These are phyloP conservation scores for Hartigia nigra DNA, from an alignment of 2,888 invertebrate species.

Conservation along the genomic window DNA sequence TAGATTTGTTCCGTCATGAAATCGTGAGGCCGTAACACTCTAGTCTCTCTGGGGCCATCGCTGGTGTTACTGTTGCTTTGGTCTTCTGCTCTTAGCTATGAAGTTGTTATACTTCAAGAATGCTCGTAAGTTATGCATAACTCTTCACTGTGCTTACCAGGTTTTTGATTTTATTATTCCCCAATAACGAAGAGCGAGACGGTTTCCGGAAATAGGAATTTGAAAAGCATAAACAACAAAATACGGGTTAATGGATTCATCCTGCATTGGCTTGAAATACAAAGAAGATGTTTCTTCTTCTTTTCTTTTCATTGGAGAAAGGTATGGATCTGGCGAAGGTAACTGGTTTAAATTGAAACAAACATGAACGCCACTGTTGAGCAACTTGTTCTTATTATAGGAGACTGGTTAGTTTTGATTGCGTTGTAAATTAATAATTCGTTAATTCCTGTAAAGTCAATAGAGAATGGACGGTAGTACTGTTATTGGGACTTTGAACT, in stretches of 20 bases:
- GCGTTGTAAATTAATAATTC: not conserved
- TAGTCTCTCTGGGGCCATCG: not conserved
- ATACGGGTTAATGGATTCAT: not conserved
- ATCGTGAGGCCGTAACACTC: conserved; percentile 17
- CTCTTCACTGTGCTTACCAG: not conserved
- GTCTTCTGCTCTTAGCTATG: not conserved
- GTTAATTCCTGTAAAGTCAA: too few species aligned
- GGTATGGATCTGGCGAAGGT: not conserved
- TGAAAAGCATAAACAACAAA: not conserved
- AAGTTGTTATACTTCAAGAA: not conserved
- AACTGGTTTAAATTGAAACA: not conserved
- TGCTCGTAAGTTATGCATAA: not conserved
- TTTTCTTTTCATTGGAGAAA: not conserved
- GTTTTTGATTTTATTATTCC: not conserved
- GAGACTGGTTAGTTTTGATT: not conserved
- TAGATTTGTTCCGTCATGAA: conserved; percentile 23
- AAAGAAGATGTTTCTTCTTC: not conserved
- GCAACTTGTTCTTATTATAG: not conserved
- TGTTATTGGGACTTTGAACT: not conserved
- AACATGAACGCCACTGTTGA: not conserved
- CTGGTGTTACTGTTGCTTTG: not conserved
- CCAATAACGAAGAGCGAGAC: not conserved
- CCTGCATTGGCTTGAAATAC: not conserved
- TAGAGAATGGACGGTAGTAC: not conserved
- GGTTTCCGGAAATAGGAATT: not conserved